Base-by-base conservation (phyloP, 1,140 invertebrate species). In the Aricia agestis region DNA sequence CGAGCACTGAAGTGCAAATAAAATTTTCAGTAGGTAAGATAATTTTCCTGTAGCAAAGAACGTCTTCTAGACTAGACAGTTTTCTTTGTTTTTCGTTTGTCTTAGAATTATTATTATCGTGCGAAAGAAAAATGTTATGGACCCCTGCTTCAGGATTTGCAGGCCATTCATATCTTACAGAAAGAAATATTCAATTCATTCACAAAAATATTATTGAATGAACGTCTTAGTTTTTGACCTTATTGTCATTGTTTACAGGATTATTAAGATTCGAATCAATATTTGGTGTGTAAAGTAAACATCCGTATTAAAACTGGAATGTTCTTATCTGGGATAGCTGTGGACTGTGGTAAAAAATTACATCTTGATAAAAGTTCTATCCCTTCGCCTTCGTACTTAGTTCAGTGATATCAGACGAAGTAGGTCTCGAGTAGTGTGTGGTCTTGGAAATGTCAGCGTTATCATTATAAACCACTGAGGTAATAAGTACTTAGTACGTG, bases 241-340 rank as follows among this genome's bases (percentile, higher is more conserved):
- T 52, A 4, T 13, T 52, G 45, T 52, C 45, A 52, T 52, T 52
- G 11, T 13, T 52, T 52, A 52, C 45, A 52, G 45, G 13, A 52
- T 52, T 15, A 52, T 52, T 15, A 52, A 52, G 45, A 52, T 52
- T 52, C 4, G 9, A 15, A 68, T 68, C 67, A 68, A 68, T 68
- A 68, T 68, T 68, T 68, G 52, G 41, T 19, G 58, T 58, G 31
- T 19, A 68, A 68, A 59, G 67, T 31, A 68, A 68, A 68, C 67
- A 68, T 68, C 67, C 67, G 67, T 68, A 59, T 58, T 52, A 68
- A 68, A 68, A 42, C 57, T 32, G 67, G 67, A 68, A 68, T 58
- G 67, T 57, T 57, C 67, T 68, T 68, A 68, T 68, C 67, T 45
- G 67, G 67, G 41, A 42, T 42, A 42, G 25, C 25, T 25, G 25